Percentiles rank a stretch among this genome's conserved stretches.
These are phyloP conservation scores for Acromyrmex echinatior DNA, from an alignment of 1,140 invertebrate species.

Conservation along the genomic window DNA sequence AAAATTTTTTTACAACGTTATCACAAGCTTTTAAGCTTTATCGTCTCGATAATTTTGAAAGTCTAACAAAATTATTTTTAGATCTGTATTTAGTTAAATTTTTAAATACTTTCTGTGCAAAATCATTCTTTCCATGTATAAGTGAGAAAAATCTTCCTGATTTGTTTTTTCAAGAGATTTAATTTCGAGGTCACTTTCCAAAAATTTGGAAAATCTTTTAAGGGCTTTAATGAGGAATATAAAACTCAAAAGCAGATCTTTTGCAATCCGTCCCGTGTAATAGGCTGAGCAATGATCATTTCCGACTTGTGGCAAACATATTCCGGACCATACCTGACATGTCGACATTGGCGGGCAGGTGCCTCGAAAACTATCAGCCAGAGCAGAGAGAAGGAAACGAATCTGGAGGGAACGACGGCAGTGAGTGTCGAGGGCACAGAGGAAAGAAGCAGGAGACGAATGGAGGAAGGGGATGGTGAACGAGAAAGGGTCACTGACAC, in stretches of 20 bases:
- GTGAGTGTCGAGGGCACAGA: slow-evolving; percentile 26
- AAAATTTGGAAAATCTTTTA: background rate
- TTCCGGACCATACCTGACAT: slow-evolving; percentile 9
- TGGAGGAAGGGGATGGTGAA: slow-evolving; percentile 31
- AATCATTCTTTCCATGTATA: too few relatives aligned
- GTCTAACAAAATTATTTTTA: too few relatives aligned
- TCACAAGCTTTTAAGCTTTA: too few relatives aligned
- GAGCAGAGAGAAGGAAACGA: slow-evolving; percentile 42
- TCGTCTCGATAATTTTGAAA: too few relatives aligned
- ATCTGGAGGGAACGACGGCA: slow-evolving; percentile 35
- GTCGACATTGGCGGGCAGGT: slow-evolving; percentile 36
- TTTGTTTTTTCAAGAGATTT: background rate
- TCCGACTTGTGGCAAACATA: background rate
- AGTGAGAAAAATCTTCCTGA: background rate
- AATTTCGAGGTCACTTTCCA: background rate
- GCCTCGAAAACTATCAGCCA: slow-evolving; percentile 36
- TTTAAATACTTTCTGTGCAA: too few relatives aligned
- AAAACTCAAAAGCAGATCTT: background rate
- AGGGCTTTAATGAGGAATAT: background rate
- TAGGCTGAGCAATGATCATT: background rate
- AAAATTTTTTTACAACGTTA: too few relatives aligned
- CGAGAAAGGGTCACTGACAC: slow-evolving; percentile 73
- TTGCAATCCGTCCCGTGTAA: background rate
- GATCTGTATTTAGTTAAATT: too few relatives aligned
- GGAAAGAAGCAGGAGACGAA: slow-evolving; percentile 44